Evolutionary conservation across 1,140 invertebrate genomes (phyloP).

Genomic region (Listronotus bonariensis): DNA sequence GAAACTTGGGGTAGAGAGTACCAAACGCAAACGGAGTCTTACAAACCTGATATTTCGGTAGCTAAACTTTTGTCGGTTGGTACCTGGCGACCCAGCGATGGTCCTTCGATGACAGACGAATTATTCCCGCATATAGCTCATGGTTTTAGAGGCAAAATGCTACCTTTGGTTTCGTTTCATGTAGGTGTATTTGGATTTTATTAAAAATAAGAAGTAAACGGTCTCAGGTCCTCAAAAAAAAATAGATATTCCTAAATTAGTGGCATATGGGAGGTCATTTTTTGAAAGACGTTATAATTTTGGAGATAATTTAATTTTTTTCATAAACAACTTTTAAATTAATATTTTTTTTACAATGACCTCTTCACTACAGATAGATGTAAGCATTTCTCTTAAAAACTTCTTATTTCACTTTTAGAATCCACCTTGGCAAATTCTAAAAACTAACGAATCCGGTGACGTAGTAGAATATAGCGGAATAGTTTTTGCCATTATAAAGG

Average conservation of each 20-base stretch:
- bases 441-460: conserved; percentile 60
- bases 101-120: conserved; percentile 67
- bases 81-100: conserved; percentile 72
- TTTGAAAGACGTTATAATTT: too few relatives aligned
- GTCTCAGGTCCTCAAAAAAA: too few relatives aligned
- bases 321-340: too few relatives aligned
- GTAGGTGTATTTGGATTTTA: conserved; percentile 57
- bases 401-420: too few relatives aligned
- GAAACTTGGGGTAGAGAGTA: conserved; percentile 70
- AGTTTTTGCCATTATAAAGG: conserved; percentile 78
- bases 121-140: conserved; percentile 80
- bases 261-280: too few relatives aligned
- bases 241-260: too few relatives aligned
- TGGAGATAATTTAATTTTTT: too few relatives aligned
- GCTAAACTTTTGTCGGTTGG: conserved; percentile 68
- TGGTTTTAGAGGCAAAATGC: conserved; percentile 73
- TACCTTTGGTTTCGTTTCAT: conserved; percentile 72
- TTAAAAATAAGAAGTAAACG: not conserved
- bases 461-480: conserved; percentile 68
- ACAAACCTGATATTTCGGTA: conserved; percentile 38
- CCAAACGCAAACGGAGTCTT: conserved; percentile 19
- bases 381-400: too few relatives aligned
- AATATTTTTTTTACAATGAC: too few relatives aligned
- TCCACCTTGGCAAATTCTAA: conserved; percentile 82
- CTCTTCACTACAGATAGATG: too few relatives aligned